Conservation (phyloP, 2,797 vertebrate genomes). For the Sorex maritimensis region DNA sequence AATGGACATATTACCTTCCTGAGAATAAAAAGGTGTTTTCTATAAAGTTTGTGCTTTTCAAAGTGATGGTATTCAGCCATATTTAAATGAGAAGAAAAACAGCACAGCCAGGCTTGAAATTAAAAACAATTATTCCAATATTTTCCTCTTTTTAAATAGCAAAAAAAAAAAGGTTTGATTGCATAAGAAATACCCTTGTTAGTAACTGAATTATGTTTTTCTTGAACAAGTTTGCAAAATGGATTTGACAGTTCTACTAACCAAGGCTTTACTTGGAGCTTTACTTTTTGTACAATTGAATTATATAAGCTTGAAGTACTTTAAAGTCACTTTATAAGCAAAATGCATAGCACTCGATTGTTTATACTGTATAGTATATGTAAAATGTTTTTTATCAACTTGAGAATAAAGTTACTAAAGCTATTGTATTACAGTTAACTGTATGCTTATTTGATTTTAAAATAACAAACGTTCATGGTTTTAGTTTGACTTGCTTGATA, state of each 20-base stretch:
- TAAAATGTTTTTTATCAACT: slow-evolving; percentile 83
- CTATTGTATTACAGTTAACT: slow-evolving; percentile 68
- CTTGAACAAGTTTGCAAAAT: slow-evolving; percentile 77
- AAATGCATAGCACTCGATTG: slow-evolving; percentile 82
- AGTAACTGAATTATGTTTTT: slow-evolving; percentile 27
- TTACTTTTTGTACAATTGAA: slow-evolving; percentile 84
- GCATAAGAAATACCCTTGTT: slow-evolving; percentile 70
- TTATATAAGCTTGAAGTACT: slow-evolving; percentile 79
- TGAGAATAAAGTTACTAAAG: slow-evolving; percentile 86
- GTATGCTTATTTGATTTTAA: slow-evolving; percentile 60
- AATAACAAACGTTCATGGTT: slow-evolving; percentile 28
- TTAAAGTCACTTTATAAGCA: slow-evolving; percentile 84
- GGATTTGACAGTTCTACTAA: slow-evolving; percentile 79
- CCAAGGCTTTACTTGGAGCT: slow-evolving; percentile 81
- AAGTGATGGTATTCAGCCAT: slow-evolving; percentile 50
- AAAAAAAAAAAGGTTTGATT: slow-evolving; percentile 46
- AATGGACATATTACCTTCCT: slow-evolving; percentile 53
- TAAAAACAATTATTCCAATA: slow-evolving; percentile 53
- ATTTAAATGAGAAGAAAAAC: neutral
- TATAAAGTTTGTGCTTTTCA: slow-evolving; percentile 65
- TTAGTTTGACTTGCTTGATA: slow-evolving; percentile 66
- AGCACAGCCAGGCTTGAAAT: neutral
- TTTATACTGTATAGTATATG: slow-evolving; percentile 84
- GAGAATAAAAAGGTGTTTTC: slow-evolving; percentile 69
- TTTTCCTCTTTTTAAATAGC: slow-evolving; percentile 60